phyloP scores from a whole-genome alignment of 2,888 invertebrate genomes.

The Eutolmus rufibarbis region DNA sequence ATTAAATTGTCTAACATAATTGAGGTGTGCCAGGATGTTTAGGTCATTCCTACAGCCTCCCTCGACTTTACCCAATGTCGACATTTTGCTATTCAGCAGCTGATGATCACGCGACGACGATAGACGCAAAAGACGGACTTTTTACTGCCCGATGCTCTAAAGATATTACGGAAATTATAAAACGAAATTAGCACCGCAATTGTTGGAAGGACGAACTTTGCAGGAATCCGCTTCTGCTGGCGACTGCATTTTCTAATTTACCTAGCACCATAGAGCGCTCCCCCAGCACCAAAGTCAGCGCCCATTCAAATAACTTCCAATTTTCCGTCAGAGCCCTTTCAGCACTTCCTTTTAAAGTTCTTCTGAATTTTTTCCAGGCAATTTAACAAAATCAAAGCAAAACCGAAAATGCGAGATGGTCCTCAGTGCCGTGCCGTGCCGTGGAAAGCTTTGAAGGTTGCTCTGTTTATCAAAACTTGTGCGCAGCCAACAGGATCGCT shows the following conservation, averaged over 20 bases:
- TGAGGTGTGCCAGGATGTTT: not conserved
- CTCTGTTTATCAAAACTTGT: conserved; percentile 24
- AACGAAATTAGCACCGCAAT: not conserved
- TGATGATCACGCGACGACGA: not conserved
- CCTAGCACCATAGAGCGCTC: not conserved
- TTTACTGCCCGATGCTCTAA: not conserved
- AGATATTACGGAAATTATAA: not conserved
- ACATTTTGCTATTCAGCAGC: not conserved
- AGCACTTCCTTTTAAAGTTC: not conserved
- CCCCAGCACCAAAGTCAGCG: not conserved
- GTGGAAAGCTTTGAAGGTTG: conserved; percentile 15
- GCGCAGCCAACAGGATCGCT: conserved; percentile 18
- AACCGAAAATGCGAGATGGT: not conserved
- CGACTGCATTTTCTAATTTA: conserved; percentile 1
- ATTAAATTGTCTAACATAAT: not conserved
- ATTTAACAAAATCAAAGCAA: conserved; percentile 33
- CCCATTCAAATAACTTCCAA: not conserved
- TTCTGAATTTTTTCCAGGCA: conserved; percentile 11
- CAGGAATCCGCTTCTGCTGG: not conserved
- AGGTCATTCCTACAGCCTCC: not conserved
- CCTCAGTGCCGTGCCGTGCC: not conserved
- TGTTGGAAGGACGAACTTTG: not conserved
- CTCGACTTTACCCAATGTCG: not conserved
- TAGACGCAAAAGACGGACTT: not conserved
- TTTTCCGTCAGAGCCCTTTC: not conserved